A percentile compares a stretch with the other conserved stretches of the same genome.
Evolutionary conservation across 2,888 invertebrate genomes (phyloP).

Genomic region (Drosophila borealis): DNA sequence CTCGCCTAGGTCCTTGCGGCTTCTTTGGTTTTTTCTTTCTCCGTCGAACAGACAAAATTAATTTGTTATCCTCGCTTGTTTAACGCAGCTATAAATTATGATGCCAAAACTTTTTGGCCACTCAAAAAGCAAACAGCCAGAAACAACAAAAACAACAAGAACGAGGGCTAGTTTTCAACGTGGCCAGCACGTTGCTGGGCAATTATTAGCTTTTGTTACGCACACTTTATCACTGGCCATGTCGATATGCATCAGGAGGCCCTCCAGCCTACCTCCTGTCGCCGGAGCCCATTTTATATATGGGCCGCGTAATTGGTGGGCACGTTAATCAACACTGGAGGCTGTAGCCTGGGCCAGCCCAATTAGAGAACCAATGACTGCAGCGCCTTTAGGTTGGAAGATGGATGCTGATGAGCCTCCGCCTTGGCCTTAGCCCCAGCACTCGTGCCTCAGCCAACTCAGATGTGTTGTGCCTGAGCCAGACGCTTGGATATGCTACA

Average conservation of each 20-base stretch:
- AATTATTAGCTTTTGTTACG: conserved; percentile 79
- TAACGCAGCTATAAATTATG: conserved; percentile 81
- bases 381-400: conserved; percentile 66
- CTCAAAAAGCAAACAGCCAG: conserved; percentile 69
- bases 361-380: conserved; percentile 67
- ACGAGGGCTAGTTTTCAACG: conserved; percentile 54
- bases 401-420: conserved; percentile 73
- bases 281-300: conserved; percentile 57
- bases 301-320: conserved; percentile 78
- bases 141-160: conserved; percentile 10
- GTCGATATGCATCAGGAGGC: conserved; percentile 62
- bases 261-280: not conserved
- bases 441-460: not conserved
- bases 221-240: conserved; percentile 75
- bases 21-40: conserved; percentile 28
- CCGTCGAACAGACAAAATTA: conserved; percentile 76
- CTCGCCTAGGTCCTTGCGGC: conserved; percentile 38
- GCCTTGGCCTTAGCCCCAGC: not conserved
- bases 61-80: conserved; percentile 82
- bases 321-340: conserved; percentile 76
- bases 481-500: conserved; percentile 35
- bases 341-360: conserved; percentile 33
- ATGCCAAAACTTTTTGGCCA: conserved; percentile 78
- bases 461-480: conserved; percentile 37
- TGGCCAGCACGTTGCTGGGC: conserved; percentile 71